These are phyloP conservation scores for Myodes glareolus DNA, from an alignment of 2,113 vertebrate species.

Conservation along the genomic window DNA sequence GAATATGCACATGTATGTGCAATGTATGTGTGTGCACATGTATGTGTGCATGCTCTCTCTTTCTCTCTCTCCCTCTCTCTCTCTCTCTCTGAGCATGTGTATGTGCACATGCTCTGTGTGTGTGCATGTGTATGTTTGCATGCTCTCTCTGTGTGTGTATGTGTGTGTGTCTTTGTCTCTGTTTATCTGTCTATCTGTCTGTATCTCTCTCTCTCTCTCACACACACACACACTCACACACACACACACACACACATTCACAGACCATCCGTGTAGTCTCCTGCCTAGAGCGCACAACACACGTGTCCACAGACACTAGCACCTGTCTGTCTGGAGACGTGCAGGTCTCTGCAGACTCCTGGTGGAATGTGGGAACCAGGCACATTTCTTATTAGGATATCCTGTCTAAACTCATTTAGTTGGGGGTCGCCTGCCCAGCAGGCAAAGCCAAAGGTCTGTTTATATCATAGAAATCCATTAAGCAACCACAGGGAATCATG, in stretches of 20 bases:
- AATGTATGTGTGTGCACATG: too few relatives aligned
- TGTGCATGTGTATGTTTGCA: too few relatives aligned
- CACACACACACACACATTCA: background rate
- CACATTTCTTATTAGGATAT: constrained; percentile 58
- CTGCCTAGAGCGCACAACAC: accelerated
- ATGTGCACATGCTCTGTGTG: too few relatives aligned
- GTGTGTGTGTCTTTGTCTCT: too few relatives aligned
- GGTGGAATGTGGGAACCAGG: background rate
- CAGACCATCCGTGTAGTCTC: background rate
- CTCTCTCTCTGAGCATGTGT: too few relatives aligned
- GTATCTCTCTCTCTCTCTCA: too few relatives aligned
- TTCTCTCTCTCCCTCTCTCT: too few relatives aligned
- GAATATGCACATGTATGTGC: too few relatives aligned
- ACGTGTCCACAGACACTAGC: background rate
- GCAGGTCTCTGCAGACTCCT: background rate
- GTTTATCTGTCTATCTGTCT: too few relatives aligned
- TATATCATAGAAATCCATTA: constrained; percentile 75
- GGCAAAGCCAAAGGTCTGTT: constrained; percentile 78
- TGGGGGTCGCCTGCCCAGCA: constrained; percentile 69
- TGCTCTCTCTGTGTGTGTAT: too few relatives aligned
- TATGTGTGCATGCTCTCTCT: too few relatives aligned
- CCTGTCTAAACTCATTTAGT: constrained; percentile 66
- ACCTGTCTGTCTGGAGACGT: background rate
- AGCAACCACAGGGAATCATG: constrained; percentile 57
- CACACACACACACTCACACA: background rate